Conservation (phyloP, 2,888 invertebrate species). For the Volucella inflata region DNA sequence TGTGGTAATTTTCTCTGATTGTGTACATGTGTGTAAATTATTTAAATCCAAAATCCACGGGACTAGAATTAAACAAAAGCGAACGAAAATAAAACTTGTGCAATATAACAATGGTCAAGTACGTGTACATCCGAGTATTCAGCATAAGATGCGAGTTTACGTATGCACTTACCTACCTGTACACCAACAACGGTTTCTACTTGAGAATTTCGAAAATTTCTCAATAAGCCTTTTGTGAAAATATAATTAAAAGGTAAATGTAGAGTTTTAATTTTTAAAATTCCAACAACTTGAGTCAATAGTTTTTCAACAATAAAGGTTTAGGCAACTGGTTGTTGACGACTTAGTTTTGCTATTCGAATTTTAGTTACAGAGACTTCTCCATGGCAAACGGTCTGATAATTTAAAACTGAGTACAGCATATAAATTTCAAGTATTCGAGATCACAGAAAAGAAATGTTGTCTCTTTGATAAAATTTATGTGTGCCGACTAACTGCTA, state of each 20-base stretch:
- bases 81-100: conserved; percentile 41
- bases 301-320: conserved; percentile 20
- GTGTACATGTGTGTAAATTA: conserved; percentile 64
- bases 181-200: too few relatives aligned
- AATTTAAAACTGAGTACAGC: too few relatives aligned
- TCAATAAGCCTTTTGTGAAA: conserved; percentile 2
- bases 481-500: too few relatives aligned
- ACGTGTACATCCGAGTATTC: neutral
- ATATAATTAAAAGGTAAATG: conserved; percentile 40
- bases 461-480: too few relatives aligned
- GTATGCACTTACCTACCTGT: too few relatives aligned
- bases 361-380: too few relatives aligned
- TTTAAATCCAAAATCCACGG: conserved; percentile 57
- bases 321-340: conserved; percentile 13
- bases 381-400: too few relatives aligned
- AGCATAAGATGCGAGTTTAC: conserved; percentile 2
- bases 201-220: neutral
- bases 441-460: too few relatives aligned
- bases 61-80: conserved; percentile 60
- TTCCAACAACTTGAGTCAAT: conserved; percentile 41
- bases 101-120: conserved; percentile 66
- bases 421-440: too few relatives aligned
- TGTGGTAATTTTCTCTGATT: conserved; percentile 53
- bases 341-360: too few relatives aligned
- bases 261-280: conserved; percentile 24